Percentiles rank a stretch among this genome's conserved stretches.
Evolutionary conservation across 1,140 invertebrate species (phyloP).

Genomic region (Cydia pomonella): DNA sequence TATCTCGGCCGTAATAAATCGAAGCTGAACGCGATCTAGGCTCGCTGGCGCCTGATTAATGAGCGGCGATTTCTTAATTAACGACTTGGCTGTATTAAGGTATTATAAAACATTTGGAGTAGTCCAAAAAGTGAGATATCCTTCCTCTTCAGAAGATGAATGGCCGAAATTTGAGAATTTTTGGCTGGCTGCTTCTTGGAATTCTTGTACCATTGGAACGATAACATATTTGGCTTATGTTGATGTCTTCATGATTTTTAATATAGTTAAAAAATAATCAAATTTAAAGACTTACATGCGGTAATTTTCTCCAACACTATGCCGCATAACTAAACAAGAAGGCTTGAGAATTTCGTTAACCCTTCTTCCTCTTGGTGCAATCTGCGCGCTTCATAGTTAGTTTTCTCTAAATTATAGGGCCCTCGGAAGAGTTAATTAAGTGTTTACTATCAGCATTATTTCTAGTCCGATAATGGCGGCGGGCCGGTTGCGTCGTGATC

Average conservation of each 20-base stretch:
- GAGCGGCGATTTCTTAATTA: slow-evolving; percentile 61
- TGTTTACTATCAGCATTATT: slow-evolving; percentile 58
- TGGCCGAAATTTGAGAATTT: neutral
- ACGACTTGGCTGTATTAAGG: slow-evolving; percentile 39
- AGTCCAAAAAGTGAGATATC: too few species aligned
- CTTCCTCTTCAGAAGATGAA: too few species aligned
- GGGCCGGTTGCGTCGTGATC: slow-evolving; percentile 61
- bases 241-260: too few species aligned
- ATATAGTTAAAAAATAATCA: too few species aligned
- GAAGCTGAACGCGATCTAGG: slow-evolving; percentile 48
- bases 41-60: slow-evolving; percentile 55
- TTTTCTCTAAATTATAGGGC: slow-evolving; percentile 53
- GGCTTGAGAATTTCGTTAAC: neutral
- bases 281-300: too few species aligned
- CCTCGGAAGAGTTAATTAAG: slow-evolving; percentile 55
- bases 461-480: slow-evolving; percentile 52
- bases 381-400: slow-evolving; percentile 12
- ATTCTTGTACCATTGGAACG: neutral
- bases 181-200: neutral
- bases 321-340: neutral
- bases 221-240: too few species aligned
- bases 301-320: neutral
- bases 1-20: slow-evolving; percentile 59
- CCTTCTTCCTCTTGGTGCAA: slow-evolving; percentile 14
- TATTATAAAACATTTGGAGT: slow-evolving; percentile 36